Evolutionary conservation across 2,797 vertebrate species (phyloP), one percentile per base, ranked within the genome.

Genomic region (Pteronotus mesoamericanus): DNA sequence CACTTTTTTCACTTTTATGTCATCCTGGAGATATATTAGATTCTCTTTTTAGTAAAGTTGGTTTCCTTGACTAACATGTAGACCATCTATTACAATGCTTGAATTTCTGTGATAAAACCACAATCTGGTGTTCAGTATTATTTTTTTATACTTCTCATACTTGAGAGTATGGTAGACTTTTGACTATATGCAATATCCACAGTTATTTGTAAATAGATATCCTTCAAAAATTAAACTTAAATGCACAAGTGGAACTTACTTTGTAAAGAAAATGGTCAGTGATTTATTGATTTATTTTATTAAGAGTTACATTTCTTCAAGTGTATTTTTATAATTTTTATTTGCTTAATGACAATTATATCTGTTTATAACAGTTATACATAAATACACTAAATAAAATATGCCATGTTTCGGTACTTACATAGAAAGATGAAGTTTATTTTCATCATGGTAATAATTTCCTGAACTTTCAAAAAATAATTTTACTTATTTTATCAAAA

Each of bases 51-150:
- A 86, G 80, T 71, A 96, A 96, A 97, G 66, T 57, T 82, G 90
- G 82, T 95, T 91, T 95, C 44, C 88, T 86, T 92, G 15, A 68
- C 59, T 97, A 74, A 91, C 53, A 61, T 91, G 84, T 80, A 94
- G 66, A 74, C 9, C 51, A 79, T 86, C 18, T 39, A 75, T 83
- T 90, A 92, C 22, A 88, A 75, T 69, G 16, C 34, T 85, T 88
- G 77, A 79, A 88, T 92, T 87, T 94, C 55, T n/a, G 7, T 34
- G 22, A 34, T 85, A 77, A 84, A 90, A 78, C 21, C 26, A 69
- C 2, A 4, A 64, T 82, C 26, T 75, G 44, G 18, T 59, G 26
- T 66, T 4, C 11, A 90, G 16, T 26, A 92, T 80, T 94, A 69
- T 80, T 94, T 95, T 78, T 82, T 83, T 96, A 42, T 46, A 68